These are phyloP conservation scores for Neosilurus hyrtlii DNA, from an alignment of 2,797 vertebrate genomes.

Conservation along the genomic window DNA sequence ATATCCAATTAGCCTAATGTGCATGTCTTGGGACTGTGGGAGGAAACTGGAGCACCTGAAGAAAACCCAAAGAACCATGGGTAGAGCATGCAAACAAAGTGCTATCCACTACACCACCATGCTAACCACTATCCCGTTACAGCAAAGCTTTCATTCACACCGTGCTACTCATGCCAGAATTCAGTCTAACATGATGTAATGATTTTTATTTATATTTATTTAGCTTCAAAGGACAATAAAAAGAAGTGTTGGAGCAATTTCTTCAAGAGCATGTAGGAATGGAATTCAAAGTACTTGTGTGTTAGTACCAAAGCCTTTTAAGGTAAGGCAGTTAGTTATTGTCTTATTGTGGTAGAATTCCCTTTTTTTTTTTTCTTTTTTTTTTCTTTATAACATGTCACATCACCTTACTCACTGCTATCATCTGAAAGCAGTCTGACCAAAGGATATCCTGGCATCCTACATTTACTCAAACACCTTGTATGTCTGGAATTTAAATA, in stretches of 20 bases:
- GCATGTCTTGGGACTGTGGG: too few species aligned
- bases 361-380: background rate
- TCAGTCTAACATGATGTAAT: background rate
- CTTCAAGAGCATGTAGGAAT: background rate
- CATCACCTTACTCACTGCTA: background rate
- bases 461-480: constrained; percentile 15
- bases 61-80: too few species aligned
- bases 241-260: background rate
- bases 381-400: background rate
- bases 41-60: too few species aligned
- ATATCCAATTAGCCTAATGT: too few species aligned
- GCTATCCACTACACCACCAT: too few species aligned
- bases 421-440: background rate
- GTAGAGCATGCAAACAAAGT: too few species aligned
- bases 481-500: constrained; percentile 14
- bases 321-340: background rate
- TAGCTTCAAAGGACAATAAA: background rate
- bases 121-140: too few species aligned
- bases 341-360: background rate
- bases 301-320: background rate
- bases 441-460: background rate
- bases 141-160: background rate
- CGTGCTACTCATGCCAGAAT: background rate
- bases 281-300: background rate
- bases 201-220: background rate